Base-by-base conservation (phyloP, 1,140 invertebrate genomes). In the Drosophila murphyi region DNA sequence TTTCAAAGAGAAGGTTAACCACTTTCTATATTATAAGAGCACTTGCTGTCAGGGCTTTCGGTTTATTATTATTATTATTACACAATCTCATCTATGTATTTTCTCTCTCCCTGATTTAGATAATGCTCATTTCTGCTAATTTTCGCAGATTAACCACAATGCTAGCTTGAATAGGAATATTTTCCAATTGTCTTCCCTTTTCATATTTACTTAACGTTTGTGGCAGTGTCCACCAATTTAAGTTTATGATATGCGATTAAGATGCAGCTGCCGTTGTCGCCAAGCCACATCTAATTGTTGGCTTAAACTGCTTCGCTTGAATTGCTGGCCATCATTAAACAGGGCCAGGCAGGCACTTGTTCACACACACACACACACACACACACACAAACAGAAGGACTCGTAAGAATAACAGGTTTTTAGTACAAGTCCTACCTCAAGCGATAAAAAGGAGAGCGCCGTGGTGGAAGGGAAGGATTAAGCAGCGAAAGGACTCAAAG, bases 391-490 rank as follows among this genome's bases (percentile, higher is more conserved):
- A 57, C 48, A 71, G 48, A 67, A 72, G 78, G 51, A 72, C 59
- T 54, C 20, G 20, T 54, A 34, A 48, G 51, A 20, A 20, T 20
- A 20, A 20, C 20, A 20, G 10, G 6, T 39, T 39, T 47, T 35
- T 32, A 48, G 39, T 37, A 28, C 41, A 34, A 63, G 72, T 64
- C 50, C 78, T 75, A 69, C 65, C 61, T 65, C 72, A 72, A 78
- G 57, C 43, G 39, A 3, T 52, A 35, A 47, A 76, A 81, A 81
- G 65, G 61, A 48, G 20, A 20, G 20, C 61, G 72, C 64, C 39
- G 10, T 37, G 7, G 34, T 34, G 34, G 34, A 59, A 59, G 41
- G 65, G 65, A 78, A 60, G 80, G 75, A 82, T 82, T 82, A 82
- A 28, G 57, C 71, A 56, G 74, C 55, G 43, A 43, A 82, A 34